These are phyloP conservation scores for Rhinichthys klamathensis DNA, from an alignment of 2,113 vertebrate species.

Conservation along the genomic window DNA sequence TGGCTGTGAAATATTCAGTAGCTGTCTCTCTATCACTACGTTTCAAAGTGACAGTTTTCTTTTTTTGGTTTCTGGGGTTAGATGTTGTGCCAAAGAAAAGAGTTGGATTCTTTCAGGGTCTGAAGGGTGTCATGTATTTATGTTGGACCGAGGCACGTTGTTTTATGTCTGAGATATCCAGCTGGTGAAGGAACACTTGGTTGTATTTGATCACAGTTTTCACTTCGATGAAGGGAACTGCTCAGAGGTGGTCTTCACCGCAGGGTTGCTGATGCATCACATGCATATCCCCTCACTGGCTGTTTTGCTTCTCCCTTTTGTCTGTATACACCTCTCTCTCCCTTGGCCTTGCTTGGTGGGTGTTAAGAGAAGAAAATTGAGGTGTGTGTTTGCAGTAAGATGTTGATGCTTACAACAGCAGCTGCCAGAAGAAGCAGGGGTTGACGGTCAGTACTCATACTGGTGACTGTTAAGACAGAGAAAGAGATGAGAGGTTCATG, in stretches of 20 bases:
- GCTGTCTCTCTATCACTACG: slow-evolving; percentile 31
- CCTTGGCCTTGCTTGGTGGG: slow-evolving; percentile 29
- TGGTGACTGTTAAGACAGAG: slow-evolving; percentile 67
- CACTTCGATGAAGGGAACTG: slow-evolving; percentile 42
- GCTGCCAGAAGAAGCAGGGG: slow-evolving; percentile 65
- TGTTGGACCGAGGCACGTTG: slow-evolving; percentile 30
- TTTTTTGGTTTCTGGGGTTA: neutral
- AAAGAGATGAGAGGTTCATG: neutral
- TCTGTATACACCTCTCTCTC: slow-evolving; percentile 18
- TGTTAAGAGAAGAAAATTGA: slow-evolving; percentile 68
- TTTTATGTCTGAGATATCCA: slow-evolving; percentile 37
- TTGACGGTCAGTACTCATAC: slow-evolving; percentile 62
- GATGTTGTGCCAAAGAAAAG: slow-evolving; percentile 19
- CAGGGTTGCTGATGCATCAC: slow-evolving; percentile 35
- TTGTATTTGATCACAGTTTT: slow-evolving; percentile 51
- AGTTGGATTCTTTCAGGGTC: slow-evolving; percentile 30
- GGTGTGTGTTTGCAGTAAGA: slow-evolving; percentile 60
- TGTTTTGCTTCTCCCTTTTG: slow-evolving; percentile 19
- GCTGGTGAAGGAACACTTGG: slow-evolving; percentile 24
- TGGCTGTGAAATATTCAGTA: slow-evolving; percentile 44
- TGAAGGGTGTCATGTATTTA: slow-evolving; percentile 35
- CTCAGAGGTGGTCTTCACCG: slow-evolving; percentile 23
- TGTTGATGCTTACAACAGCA: slow-evolving; percentile 55
- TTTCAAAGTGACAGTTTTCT: slow-evolving; percentile 19
- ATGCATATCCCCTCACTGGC: slow-evolving; percentile 37